Conservation (phyloP, 2,113 vertebrate species). For the Hiodon tergisus region DNA sequence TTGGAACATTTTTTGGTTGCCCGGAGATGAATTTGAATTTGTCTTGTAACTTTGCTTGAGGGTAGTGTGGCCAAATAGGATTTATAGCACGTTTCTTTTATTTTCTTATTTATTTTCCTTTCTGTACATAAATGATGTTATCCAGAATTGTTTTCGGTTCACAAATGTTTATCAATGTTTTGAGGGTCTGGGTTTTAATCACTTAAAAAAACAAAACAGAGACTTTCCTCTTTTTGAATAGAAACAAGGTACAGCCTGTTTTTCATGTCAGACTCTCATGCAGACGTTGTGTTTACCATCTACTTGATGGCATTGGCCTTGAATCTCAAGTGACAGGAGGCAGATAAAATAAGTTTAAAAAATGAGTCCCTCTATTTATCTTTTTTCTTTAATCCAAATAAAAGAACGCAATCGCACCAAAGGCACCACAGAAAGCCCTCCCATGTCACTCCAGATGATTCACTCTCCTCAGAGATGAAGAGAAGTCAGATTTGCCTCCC, state of each 20-base stretch:
- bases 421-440: not conserved
- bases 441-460: not conserved
- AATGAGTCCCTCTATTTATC: conserved; percentile 26
- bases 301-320: conserved; percentile 30
- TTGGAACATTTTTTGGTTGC: not conserved
- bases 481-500: not conserved
- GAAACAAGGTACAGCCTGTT: conserved; percentile 6
- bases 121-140: too few relatives aligned
- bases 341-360: conserved; percentile 12
- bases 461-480: not conserved
- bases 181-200: not conserved
- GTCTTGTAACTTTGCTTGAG: too few relatives aligned
- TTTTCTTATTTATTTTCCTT: not conserved
- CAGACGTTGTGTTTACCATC: conserved; percentile 34
- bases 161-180: not conserved
- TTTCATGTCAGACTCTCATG: conserved; percentile 27
- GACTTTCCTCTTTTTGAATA: conserved; percentile 13
- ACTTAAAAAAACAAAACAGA: not conserved
- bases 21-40: too few relatives aligned
- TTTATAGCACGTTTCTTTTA: not conserved
- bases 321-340: conserved; percentile 28
- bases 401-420: conserved; percentile 12
- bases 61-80: too few relatives aligned
- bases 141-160: not conserved
- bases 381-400: conserved; percentile 12